These are phyloP conservation scores for Eidolon dupreanum DNA, from an alignment of 2,797 vertebrate genomes.

Conservation along the genomic window DNA sequence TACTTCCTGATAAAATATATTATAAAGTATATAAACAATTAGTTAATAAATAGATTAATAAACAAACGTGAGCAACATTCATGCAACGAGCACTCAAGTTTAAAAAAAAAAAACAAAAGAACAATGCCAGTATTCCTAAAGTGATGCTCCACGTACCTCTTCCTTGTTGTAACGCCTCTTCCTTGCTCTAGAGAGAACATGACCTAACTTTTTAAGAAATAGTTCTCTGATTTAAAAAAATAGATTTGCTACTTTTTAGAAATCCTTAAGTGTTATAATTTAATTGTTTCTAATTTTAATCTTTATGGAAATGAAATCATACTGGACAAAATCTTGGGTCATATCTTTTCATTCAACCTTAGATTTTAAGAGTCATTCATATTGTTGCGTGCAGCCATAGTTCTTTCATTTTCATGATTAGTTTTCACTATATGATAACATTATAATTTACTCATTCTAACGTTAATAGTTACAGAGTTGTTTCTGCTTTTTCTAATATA, in stretches of 20 bases:
- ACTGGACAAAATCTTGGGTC: background rate
- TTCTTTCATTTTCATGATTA: background rate
- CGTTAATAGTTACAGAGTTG: background rate
- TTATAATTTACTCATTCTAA: background rate
- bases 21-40: background rate
- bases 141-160: background rate
- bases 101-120: background rate
- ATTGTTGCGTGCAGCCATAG: background rate
- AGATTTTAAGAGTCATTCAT: background rate
- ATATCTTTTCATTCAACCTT: background rate
- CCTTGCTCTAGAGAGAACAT: background rate
- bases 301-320: constrained; percentile 11
- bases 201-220: background rate
- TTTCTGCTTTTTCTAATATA: background rate
- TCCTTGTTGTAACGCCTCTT: background rate
- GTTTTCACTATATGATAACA: background rate
- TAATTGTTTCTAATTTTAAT: background rate
- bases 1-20: constrained; percentile 1
- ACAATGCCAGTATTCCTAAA: background rate
- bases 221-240: background rate
- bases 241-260: background rate
- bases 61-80: background rate
- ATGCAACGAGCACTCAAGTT: background rate
- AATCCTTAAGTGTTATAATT: background rate
- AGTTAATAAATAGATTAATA: background rate